phyloP scores from a whole-genome alignment of 2,113 vertebrate genomes.

The Podarcis raffonei region DNA sequence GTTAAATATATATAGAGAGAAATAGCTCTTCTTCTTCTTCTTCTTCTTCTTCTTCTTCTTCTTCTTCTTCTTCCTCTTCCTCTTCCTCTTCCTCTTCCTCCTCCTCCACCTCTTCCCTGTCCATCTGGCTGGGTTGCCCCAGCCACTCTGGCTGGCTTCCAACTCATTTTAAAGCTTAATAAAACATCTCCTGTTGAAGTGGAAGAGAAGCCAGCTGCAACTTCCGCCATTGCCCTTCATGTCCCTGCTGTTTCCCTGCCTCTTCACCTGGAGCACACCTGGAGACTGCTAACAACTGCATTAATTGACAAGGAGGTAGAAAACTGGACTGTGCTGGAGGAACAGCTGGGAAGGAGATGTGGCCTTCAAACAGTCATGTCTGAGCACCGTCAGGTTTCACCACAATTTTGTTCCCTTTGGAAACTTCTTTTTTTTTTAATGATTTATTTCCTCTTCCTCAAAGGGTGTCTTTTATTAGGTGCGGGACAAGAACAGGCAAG shows the following conservation, averaged over 20 bases:
- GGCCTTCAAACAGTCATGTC: neutral
- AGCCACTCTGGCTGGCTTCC: neutral
- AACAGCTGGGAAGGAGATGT: neutral
- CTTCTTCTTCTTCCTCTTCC: rapidly evolving
- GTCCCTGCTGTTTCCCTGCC: neutral
- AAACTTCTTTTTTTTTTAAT: neutral
- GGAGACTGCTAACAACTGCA: neutral
- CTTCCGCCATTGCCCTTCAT: neutral
- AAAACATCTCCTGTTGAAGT: neutral
- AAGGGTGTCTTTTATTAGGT: neutral
- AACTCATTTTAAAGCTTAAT: no score
- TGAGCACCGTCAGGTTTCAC: neutral
- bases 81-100: no score
- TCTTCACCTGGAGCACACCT: neutral
- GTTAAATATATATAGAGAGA: no score
- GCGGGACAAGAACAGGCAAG: neutral
- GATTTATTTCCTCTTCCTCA: neutral
- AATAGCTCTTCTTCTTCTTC: no score
- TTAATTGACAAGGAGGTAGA: neutral
- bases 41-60: no score
- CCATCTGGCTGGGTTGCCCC: neutral
- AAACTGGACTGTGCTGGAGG: neutral
- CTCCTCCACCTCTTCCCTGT: no score
- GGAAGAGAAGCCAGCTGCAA: neutral
- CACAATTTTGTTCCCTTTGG: neutral